Percentiles rank a stretch among this genome's conserved stretches.
These are phyloP conservation scores for Pardosa pseudoannulata DNA, from an alignment of 2,888 invertebrate genomes.

Conservation along the genomic window DNA sequence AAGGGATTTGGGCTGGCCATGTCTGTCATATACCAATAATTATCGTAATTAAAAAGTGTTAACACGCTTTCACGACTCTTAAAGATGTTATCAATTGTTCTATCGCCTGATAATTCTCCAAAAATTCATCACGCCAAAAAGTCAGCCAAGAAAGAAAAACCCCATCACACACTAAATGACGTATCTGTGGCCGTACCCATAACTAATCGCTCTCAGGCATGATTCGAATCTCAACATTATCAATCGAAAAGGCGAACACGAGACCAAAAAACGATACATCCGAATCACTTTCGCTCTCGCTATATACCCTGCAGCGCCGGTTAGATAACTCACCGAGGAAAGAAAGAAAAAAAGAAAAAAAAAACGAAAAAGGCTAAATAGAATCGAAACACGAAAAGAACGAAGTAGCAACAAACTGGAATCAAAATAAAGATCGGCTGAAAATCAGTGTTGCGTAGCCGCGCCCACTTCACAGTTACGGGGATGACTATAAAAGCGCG, in stretches of 20 bases:
- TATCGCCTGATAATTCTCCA: too few relatives aligned
- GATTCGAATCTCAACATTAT: neutral
- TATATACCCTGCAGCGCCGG: conserved; percentile 48
- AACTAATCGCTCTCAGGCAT: neutral
- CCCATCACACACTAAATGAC: too few relatives aligned
- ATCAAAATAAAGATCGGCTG: conserved; percentile 53
- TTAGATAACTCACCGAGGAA: conserved; percentile 22
- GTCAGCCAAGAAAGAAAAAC: too few relatives aligned
- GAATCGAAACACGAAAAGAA: conserved; percentile 32
- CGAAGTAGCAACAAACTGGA: conserved; percentile 57
- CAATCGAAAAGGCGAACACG: neutral
- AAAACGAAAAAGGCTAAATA: neutral
- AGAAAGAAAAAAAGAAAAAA: neutral
- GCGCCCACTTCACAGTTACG: conserved; percentile 60
- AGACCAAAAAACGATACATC: neutral
- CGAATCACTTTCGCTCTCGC: conserved; percentile 50
- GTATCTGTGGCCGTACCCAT: too few relatives aligned
- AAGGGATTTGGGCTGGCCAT: too few relatives aligned
- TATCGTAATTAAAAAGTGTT: too few relatives aligned
- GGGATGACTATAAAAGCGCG: conserved; percentile 48
- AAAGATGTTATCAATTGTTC: too few relatives aligned
- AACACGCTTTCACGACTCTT: too few relatives aligned
- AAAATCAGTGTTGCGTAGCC: conserved; percentile 57
- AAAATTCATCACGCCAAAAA: too few relatives aligned
- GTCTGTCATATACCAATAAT: too few relatives aligned